Evolutionary conservation across 2,113 vertebrate genomes (phyloP).

Genomic region (Emydocephalus ijimae): DNA sequence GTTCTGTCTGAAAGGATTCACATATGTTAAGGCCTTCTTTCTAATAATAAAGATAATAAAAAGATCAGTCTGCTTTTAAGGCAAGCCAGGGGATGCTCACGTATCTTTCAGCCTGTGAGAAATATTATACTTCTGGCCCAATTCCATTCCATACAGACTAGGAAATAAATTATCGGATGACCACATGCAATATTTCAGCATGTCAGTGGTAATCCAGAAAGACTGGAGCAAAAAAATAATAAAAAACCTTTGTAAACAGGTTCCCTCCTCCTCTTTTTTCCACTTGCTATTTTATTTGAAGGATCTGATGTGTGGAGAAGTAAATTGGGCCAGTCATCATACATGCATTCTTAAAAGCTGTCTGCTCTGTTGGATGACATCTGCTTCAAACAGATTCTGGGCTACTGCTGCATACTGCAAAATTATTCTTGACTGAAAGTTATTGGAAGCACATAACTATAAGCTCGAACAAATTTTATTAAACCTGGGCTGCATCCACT

Average conservation of each 20-base stretch:
- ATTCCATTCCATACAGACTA: not conserved
- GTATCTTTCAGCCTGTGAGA: constrained; percentile 5
- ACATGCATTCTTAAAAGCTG: constrained; percentile 14
- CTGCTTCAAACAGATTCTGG: not conserved
- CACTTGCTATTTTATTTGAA: constrained; percentile 39
- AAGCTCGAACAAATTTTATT: not conserved
- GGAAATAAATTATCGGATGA: not conserved
- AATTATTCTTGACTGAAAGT: constrained; percentile 13
- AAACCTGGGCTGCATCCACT: not conserved
- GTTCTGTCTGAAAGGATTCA: not conserved
- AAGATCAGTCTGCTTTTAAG: not conserved
- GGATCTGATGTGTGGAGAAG: constrained; percentile 32
- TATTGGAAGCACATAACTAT: not conserved
- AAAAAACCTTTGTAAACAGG: constrained; percentile 11
- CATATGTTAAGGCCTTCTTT: not conserved
- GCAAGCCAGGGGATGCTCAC: not conserved
- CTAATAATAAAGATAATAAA: not conserved
- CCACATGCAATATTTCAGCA: constrained; percentile 13
- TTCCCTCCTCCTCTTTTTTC: not conserved
- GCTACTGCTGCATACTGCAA: not conserved
- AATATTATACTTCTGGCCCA: not conserved
- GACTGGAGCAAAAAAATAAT: constrained; percentile 21
- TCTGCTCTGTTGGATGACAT: constrained; percentile 30
- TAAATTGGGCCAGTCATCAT: constrained; percentile 50
- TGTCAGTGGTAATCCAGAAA: not conserved